Evolutionary conservation across 2,888 invertebrate species (phyloP).

Genomic region (Bellardia pandia): DNA sequence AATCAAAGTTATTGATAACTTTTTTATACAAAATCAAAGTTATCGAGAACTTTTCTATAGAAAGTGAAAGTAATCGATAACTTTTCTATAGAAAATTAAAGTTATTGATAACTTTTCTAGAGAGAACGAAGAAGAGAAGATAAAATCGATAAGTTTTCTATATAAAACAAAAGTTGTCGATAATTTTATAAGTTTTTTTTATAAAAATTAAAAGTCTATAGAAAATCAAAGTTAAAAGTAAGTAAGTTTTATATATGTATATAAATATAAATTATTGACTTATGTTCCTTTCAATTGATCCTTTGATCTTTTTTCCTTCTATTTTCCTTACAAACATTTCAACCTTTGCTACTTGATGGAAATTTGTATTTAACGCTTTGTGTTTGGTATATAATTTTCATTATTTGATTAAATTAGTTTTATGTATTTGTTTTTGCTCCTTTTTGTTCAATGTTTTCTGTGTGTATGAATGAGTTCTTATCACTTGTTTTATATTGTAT

Average conservation of each 20-base stretch:
- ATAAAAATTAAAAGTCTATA: no score
- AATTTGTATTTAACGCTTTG: not conserved
- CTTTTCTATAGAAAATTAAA: not conserved
- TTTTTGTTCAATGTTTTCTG: not conserved
- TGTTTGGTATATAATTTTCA: not conserved
- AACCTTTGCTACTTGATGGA: not conserved
- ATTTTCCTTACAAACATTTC: no score
- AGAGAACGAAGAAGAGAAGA: no score
- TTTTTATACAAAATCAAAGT: not conserved
- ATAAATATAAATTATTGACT: no score
- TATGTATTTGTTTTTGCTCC: not conserved
- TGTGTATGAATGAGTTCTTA: constrained; percentile 29
- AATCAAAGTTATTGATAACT: not conserved
- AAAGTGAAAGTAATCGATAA: not conserved
- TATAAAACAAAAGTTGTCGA: not conserved
- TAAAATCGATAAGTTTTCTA: not conserved
- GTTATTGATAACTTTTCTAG: no score
- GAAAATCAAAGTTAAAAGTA: no score
- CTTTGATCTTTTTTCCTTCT: not conserved
- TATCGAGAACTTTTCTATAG: not conserved
- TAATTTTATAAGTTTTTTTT: not conserved
- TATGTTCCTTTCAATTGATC: not conserved
- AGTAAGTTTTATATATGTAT: no score
- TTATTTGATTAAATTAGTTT: constrained; percentile 25
- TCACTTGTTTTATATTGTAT: constrained; percentile 63